Evolutionary conservation across 2,888 invertebrate genomes (phyloP).

Genomic region (Phymatocera aterrima): DNA sequence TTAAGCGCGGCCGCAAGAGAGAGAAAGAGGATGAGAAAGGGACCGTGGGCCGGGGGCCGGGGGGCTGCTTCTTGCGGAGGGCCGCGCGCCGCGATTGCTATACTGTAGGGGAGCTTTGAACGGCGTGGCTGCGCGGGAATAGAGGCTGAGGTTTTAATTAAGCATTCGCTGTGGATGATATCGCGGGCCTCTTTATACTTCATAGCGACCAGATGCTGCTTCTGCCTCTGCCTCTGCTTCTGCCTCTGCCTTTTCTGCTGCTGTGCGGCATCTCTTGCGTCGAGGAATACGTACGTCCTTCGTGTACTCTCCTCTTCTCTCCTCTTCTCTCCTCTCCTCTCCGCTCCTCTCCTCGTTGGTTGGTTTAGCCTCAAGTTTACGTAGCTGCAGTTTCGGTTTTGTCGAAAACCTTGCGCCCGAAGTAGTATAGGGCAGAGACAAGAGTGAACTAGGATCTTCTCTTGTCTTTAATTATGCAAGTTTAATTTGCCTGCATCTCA

Average conservation of each 20-base stretch:
- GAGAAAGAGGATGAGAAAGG: too few species aligned
- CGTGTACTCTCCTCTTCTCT: neutral
- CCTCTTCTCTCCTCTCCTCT: neutral
- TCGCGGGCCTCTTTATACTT: conserved; percentile 77
- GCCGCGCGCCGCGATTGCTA: conserved; percentile 5
- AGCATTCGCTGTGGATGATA: conserved; percentile 73
- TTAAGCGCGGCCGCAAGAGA: conserved; percentile 14
- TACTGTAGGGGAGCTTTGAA: conserved; percentile 51
- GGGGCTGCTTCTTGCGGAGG: conserved; percentile 27
- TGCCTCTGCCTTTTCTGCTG: neutral
- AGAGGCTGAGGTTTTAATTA: conserved; percentile 74
- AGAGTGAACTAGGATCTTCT: conserved; percentile 47
- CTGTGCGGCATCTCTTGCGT: conserved; percentile 8
- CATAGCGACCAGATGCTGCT: conserved; percentile 78
- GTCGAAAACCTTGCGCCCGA: neutral
- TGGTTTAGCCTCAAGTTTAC: neutral
- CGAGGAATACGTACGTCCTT: conserved; percentile 5
- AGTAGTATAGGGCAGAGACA: conserved; percentile 12
- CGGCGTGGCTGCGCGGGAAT: conserved; percentile 46
- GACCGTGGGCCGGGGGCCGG: too few species aligned
- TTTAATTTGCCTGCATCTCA: conserved; percentile 64
- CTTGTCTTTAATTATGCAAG: conserved; percentile 72
- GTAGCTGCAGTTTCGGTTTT: neutral
- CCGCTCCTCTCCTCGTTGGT: neutral
- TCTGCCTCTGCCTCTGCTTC: neutral